Base-by-base conservation (phyloP, 2,113 vertebrate species). In the Paratilapia polleni region DNA sequence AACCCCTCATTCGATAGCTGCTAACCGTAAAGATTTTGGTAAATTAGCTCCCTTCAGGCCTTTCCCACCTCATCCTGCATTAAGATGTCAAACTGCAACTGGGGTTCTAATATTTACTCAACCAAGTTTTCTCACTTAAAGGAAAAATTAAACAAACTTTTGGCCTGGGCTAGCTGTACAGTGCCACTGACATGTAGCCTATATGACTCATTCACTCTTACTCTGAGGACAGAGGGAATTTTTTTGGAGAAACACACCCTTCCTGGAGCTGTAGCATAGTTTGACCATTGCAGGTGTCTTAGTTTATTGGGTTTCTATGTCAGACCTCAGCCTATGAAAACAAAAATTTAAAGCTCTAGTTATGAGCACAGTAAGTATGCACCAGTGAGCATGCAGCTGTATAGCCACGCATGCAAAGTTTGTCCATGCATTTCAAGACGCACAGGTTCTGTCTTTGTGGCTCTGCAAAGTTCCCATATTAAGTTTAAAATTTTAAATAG, bases 111-210 rank as follows among this genome's bases (percentile, higher is more conserved):
- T 88, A 81, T 82, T 88, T 88, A 89, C 62, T 63, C 26, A 80
- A 81, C 89, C 77, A 92, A 75, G 24, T 88, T 93, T 84, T 85
- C 74, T 63, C 64, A 89, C 63, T 86, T 62, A n/a, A 63, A 58
- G 24, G 36, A 83, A 38, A 89, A 91, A 87, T 83, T 64, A 80
- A 86, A 73, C 85, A 11, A 91, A 92, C 86, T 87, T 82, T 89
- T 92, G 80, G 80, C 82, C 59, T 22, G 13, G 24, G 31, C 34
- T 41, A 52, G 34, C 52, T 66, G 20, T 24, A 58, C 49, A 70
- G 43, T 74, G 36, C 36, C 76, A 70, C 68, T 82, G 87, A 83
- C 52, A 70, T 78, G 19, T 83, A 52, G 26, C 4, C 66, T n/a
- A 7, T 52, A 83, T 80, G 76, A 89, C 63, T 88, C 87, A 85